Conservation (phyloP, 1,140 invertebrate species). For the Drosophila nikananu region DNA sequence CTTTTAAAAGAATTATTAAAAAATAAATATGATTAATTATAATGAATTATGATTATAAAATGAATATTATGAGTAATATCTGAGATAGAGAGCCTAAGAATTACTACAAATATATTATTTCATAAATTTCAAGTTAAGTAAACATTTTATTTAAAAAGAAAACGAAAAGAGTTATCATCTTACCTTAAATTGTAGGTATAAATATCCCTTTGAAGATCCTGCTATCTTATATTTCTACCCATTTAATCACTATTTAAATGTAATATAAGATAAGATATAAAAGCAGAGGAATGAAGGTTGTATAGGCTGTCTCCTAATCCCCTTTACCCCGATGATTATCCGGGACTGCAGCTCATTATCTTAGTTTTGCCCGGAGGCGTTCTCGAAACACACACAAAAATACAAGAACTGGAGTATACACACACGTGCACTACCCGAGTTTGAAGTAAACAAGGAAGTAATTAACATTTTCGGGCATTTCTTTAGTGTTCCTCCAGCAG, state of each 20-base stretch:
- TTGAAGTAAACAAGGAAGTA: constrained; percentile 78
- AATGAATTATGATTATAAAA: no score
- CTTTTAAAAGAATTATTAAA: no score
- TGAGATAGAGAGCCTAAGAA: not conserved
- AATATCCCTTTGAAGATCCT: not conserved
- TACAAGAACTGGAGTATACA: constrained; percentile 23
- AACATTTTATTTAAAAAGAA: no score
- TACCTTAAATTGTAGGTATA: not conserved
- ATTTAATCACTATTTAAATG: not conserved
- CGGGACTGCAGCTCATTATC: constrained; percentile 38
- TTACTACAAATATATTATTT: not conserved
- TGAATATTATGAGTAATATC: no score
- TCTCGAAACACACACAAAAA: constrained; percentile 21
- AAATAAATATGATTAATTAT: no score
- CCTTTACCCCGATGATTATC: constrained; percentile 15
- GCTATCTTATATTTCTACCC: not conserved
- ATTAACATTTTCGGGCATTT: constrained; percentile 77
- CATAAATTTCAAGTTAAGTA: no score
- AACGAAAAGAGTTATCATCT: not conserved
- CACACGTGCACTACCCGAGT: constrained; percentile 43
- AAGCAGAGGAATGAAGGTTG: not conserved
- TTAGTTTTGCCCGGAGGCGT: constrained; percentile 29
- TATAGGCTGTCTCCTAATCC: constrained; percentile 4
- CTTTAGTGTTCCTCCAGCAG: constrained; percentile 24
- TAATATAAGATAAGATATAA: not conserved